Evolutionary conservation across 2,113 vertebrate genomes (phyloP), one percentile per base, ranked within the genome.

Genomic region (Leiothrix lutea): DNA sequence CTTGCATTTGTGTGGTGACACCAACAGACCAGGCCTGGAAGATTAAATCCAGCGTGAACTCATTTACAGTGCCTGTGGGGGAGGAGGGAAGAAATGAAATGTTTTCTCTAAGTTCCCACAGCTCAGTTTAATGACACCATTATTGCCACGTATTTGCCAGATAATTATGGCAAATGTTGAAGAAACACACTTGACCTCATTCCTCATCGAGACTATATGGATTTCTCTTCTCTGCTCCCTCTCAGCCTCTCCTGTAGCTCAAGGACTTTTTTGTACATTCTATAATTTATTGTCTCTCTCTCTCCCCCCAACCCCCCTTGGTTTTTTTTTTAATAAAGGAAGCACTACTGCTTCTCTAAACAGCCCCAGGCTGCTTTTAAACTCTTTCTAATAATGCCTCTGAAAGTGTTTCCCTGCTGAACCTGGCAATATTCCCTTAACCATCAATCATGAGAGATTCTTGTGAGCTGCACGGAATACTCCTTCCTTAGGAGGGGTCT

Each of bases 61-160:
- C 83, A 80, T 90, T 87, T 90, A 81, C 67, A 93, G 80, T 94
- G 73, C 91, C 69, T 88, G 85, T 88, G 80, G 92, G 82, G 93
- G 86, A 95, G 86, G 90, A 92, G 82, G 85, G 69, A 83, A 83
- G 80, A 94, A 95, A 92, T 88, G 22, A 88, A 93, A 64, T 88
- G 83, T 93, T 96, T 94, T 93, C 90, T 86, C 44, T 28, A 67
- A 65, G 69, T 93, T 95, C 92, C 72, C 86, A 93, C 64, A 90
- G 95, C 66, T 96, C 82, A 93, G 69, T 88, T 97, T 93, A 96
- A 97, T 94, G 86, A 95, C 90, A 92, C 60, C 14, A 72, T 92
- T 97, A 93, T 86, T 90, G 87, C 67, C 93, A 94, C 62, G 79
- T 95, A 94, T 95, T 95, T 87, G 84, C 77, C 94, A 86, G 80